These are phyloP conservation scores for Eristalis arbustorum DNA, from an alignment of 2,888 invertebrate genomes.

Conservation along the genomic window DNA sequence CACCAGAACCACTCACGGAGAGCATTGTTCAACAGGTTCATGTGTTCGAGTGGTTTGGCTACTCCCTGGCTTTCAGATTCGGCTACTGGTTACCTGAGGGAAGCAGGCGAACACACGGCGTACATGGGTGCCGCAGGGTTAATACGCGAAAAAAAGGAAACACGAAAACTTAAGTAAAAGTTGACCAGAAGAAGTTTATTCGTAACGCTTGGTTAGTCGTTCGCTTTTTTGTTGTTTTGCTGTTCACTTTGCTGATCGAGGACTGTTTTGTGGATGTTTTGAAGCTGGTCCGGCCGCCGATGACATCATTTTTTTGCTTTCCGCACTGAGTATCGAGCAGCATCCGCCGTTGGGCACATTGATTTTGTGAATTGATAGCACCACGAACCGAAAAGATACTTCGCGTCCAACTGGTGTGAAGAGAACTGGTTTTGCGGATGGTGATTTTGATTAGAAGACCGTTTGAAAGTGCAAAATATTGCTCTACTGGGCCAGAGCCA, in stretches of 20 bases:
- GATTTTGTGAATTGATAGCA: constrained; percentile 46
- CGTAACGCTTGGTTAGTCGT: constrained; percentile 19
- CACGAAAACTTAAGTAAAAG: constrained; percentile 46
- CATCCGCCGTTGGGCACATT: constrained; percentile 34
- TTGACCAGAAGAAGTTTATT: constrained; percentile 53
- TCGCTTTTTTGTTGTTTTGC: neutral
- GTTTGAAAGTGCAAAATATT: constrained; percentile 59
- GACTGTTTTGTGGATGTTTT: constrained; percentile 24
- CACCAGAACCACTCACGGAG: constrained; percentile 44
- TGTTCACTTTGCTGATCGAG: neutral
- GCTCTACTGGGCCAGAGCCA: constrained; percentile 12
- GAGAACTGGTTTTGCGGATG: constrained; percentile 58
- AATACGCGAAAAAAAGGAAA: constrained; percentile 7
- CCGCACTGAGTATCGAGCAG: constrained; percentile 25
- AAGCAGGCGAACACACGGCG: constrained; percentile 21
- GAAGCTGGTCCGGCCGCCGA: constrained; percentile 21
- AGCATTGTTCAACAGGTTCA: constrained; percentile 60
- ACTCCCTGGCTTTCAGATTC: constrained; percentile 51
- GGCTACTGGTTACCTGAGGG: constrained; percentile 57
- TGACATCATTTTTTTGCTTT: constrained; percentile 54
- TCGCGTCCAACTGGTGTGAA: constrained; percentile 27
- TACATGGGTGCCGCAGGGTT: constrained; percentile 43
- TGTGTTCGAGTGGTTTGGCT: constrained; percentile 51
- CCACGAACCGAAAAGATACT: constrained; percentile 19
- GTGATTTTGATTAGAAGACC: constrained; percentile 49